phyloP scores from a whole-genome alignment of 2,797 vertebrate genomes.

The Argyrosomus regius region DNA sequence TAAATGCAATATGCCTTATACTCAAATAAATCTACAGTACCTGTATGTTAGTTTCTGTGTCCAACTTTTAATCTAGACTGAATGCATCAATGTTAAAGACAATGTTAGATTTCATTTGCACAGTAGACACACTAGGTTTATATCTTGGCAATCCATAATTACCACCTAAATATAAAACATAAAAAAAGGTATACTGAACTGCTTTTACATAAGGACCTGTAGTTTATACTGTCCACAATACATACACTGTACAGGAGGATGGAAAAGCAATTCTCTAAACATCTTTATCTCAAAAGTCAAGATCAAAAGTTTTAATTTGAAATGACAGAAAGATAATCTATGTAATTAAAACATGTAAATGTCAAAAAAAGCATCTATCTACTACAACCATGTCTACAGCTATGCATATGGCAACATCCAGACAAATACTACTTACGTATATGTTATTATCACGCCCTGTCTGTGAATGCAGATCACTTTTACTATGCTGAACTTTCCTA shows the following conservation, averaged over 20 bases:
- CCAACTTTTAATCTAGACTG: not conserved
- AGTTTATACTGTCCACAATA: not conserved
- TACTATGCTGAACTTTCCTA: constrained; percentile 25
- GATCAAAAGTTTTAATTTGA: not conserved
- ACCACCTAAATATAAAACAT: too few species aligned
- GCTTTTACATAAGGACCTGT: not conserved
- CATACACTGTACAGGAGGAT: not conserved
- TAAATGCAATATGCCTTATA: constrained; percentile 5
- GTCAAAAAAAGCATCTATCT: constrained; percentile 2
- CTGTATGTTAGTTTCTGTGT: not conserved
- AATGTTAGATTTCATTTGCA: not conserved
- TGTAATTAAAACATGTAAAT: not conserved
- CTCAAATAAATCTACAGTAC: not conserved
- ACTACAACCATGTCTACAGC: not conserved
- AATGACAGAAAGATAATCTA: not conserved
- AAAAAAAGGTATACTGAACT: too few species aligned
- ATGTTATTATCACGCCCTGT: constrained; percentile 3
- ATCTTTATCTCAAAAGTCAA: not conserved
- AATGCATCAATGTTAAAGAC: not conserved
- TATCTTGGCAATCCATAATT: not conserved
- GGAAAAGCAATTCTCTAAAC: not conserved
- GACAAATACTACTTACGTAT: constrained; percentile 46
- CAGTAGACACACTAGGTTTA: not conserved
- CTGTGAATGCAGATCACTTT: constrained; percentile 39
- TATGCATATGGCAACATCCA: constrained; percentile 17